Conservation (phyloP, 1,140 invertebrate genomes). For the Drosophila seguyi region DNA sequence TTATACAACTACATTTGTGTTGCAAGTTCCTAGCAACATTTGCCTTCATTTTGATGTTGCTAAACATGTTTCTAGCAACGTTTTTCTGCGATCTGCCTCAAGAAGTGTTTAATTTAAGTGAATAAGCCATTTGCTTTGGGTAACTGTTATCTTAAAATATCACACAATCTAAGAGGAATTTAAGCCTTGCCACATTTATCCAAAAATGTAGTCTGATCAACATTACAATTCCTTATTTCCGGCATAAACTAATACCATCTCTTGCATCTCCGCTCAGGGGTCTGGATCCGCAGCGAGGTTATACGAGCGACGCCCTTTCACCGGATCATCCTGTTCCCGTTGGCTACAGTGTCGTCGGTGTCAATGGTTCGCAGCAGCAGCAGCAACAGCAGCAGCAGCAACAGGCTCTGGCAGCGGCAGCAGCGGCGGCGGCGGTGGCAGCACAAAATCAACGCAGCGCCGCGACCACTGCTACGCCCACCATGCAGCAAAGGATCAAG, state of each 20-base stretch:
- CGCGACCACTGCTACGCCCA: conserved; percentile 87
- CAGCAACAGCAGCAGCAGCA: conserved; percentile 60
- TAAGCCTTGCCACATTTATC: too few species aligned
- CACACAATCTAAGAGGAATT: too few species aligned
- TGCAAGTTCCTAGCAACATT: too few species aligned
- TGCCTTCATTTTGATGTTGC: too few species aligned
- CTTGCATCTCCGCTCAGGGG: conserved; percentile 79
- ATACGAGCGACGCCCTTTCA: conserved; percentile 89
- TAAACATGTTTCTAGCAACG: too few species aligned
- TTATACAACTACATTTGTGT: too few species aligned
- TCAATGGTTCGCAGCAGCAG: conserved; percentile 61
- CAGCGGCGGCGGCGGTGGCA: conserved; percentile 57
- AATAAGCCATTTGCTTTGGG: too few species aligned
- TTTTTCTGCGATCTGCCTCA: too few species aligned
- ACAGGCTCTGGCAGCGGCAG: conserved; percentile 61
- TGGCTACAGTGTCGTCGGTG: conserved; percentile 59
- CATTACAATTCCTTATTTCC: too few species aligned
- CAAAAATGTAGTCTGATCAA: too few species aligned
- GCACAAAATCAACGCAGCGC: conserved; percentile 77
- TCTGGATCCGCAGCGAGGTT: conserved; percentile 88
- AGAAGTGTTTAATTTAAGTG: too few species aligned
- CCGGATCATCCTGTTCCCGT: conserved; percentile 85
- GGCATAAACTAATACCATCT: conserved; percentile 7
- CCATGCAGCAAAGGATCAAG: conserved; percentile 95
- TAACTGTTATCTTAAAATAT: too few species aligned